phyloP scores from a whole-genome alignment of 2,113 vertebrate genomes.

The Hyla sarda region DNA sequence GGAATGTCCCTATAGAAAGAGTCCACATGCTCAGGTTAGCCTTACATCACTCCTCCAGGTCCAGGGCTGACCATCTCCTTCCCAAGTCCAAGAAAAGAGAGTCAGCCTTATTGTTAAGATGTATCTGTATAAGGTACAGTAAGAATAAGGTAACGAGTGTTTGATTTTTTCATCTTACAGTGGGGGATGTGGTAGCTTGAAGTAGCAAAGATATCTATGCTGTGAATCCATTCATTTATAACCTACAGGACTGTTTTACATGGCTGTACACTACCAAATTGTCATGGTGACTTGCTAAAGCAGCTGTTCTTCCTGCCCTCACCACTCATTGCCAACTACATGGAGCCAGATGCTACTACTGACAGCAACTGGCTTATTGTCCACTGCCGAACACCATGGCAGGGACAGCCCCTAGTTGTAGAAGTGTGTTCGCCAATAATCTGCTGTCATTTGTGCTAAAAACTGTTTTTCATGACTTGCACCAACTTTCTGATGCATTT shows the following conservation, averaged over 20 bases:
- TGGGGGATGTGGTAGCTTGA: neutral
- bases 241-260: neutral
- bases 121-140: neutral
- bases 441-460: too few species aligned
- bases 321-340: too few species aligned
- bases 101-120: neutral
- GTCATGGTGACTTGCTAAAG: neutral
- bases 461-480: too few species aligned
- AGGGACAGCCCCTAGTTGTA: too few species aligned
- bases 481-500: too few species aligned
- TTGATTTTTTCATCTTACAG: neutral
- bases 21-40: neutral
- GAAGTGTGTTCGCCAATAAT: too few species aligned
- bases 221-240: neutral
- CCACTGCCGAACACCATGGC: too few species aligned
- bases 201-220: neutral
- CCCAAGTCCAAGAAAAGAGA: neutral
- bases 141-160: too few species aligned
- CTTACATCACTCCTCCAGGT: neutral
- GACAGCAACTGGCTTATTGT: too few species aligned
- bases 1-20: neutral
- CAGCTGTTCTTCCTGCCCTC: neutral
- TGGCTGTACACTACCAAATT: neutral
- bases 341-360: too few species aligned
- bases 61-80: neutral